Conservation (phyloP, 2,113 vertebrate species). For the Pangasianodon gigas region DNA sequence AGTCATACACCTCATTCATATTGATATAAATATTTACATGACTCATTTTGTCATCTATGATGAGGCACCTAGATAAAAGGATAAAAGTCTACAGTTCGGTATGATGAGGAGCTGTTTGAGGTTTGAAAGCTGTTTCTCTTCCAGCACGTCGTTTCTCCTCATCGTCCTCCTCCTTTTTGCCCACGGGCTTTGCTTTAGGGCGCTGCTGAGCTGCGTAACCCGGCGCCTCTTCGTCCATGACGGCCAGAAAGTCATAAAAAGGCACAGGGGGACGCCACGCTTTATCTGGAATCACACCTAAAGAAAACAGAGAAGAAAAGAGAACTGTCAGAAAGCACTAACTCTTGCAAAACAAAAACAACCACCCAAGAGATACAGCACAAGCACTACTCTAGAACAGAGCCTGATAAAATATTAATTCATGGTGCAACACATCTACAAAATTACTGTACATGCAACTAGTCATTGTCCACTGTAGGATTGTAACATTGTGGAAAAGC, state of each 20-base stretch:
- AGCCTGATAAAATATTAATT: not conserved
- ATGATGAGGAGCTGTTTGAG: conserved; percentile 51
- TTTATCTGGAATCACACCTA: conserved; percentile 78
- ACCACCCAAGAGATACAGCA: not conserved
- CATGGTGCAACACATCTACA: not conserved
- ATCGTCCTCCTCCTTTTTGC: conserved; percentile 20
- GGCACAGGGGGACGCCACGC: conserved; percentile 82
- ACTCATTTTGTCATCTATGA: not conserved
- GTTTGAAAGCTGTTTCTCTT: conserved; percentile 10
- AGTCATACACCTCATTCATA: not conserved
- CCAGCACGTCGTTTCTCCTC: not conserved
- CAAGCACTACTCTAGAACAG: not conserved
- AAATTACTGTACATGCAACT: not conserved
- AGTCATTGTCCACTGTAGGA: too few species aligned
- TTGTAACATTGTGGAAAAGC: too few species aligned
- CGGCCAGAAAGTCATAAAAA: conserved; percentile 83
- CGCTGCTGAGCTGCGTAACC: conserved; percentile 61
- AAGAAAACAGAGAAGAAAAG: conserved; percentile 18
- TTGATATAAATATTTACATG: not conserved
- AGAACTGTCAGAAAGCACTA: not conserved
- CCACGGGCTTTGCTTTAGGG: not conserved
- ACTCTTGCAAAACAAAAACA: not conserved
- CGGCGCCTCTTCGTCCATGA: conserved; percentile 77
- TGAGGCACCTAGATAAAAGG: not conserved
- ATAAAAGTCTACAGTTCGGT: conserved; percentile 64